Conservation (phyloP, 1,140 invertebrate species). For the Cydia pomonella region DNA sequence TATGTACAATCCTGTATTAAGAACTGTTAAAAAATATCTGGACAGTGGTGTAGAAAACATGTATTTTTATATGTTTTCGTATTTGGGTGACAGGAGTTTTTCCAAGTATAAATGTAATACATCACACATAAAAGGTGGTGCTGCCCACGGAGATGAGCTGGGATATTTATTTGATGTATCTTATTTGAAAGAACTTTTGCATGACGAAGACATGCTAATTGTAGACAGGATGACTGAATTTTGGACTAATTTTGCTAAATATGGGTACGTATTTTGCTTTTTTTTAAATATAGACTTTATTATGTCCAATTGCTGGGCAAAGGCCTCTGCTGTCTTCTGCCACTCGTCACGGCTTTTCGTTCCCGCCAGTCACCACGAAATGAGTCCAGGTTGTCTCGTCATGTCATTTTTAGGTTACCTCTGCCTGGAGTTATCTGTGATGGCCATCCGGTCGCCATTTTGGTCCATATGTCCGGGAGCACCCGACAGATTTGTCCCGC, state of each 20-base stretch:
- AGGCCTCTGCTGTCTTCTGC: no score
- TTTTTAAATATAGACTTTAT: no score
- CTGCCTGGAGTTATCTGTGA: no score
- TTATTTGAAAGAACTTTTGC: not conserved
- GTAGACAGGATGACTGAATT: conserved; percentile 45
- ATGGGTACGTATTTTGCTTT: conserved; percentile 49
- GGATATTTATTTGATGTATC: conserved; percentile 48
- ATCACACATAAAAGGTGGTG: conserved; percentile 33
- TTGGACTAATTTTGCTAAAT: conserved; percentile 55
- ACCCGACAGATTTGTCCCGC: no score
- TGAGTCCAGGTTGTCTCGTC: no score
- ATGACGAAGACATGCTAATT: conserved; percentile 40
- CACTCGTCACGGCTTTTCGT: no score
- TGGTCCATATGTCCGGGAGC: no score
- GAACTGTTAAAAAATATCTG: conserved; percentile 29
- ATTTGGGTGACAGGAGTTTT: conserved; percentile 44
- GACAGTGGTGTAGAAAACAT: conserved; percentile 22
- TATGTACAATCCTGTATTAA: conserved; percentile 40
- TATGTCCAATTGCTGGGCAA: no score
- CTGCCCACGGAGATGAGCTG: conserved; percentile 47
- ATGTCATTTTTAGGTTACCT: no score
- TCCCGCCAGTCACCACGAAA: no score
- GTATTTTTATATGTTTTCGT: conserved; percentile 40
- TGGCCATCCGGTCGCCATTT: no score
- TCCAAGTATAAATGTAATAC: conserved; percentile 28